Evolutionary conservation across 2,797 vertebrate species (phyloP), one percentile per base, ranked within the genome.

Genomic region (Falco concolor): DNA sequence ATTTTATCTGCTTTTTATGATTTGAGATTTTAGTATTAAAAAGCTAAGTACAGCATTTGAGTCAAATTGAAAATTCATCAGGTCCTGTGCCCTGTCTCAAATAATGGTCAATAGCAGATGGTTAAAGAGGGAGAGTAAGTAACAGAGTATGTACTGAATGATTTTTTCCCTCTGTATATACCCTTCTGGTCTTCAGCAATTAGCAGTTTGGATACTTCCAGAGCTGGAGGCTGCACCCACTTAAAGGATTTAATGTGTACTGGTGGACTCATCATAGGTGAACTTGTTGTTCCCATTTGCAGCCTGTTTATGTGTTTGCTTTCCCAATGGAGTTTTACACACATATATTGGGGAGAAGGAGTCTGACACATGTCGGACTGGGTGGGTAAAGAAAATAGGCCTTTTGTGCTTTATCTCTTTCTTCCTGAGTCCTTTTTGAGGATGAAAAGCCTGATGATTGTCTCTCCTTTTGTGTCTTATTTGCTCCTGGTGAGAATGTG

Each of bases 11-110:
- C 52, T 65, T 82, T 63, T 92, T 73, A 67, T 45, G 18, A 85
- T 87, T 85, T 82, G 47, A 79, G 50, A 81, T 70, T 86, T 90
- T 57, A 69, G 30, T 88, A 28, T 90, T 94, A 64, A 93, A 89
- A 84, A 61, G 57, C 34, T 40, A 47, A 93, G 57, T 81, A 53
- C n/a, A 78, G 11, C 50, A 25, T 86, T 86, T 44, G 54, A 50
- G 8, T 85, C 19, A 49, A 47, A 74, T 56, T 65, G 84, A 36
- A 92, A 85, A 87, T 74, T 74, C 40, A 42, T 76, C n/a, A 25
- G 34, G 36, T 74, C 60, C 52, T 42, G 36, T 21, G 36, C 28
- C 22, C 22, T 47, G 24, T 60, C 73, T 84, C 32, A n/a, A 61
- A 27, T 8, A 34, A 22, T 72, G 76, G 76, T 68, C 82, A 78